Evolutionary conservation across 2,113 vertebrate species (phyloP), one percentile per base, ranked within the genome.

Genomic region (Prionailurus bengalensis): DNA sequence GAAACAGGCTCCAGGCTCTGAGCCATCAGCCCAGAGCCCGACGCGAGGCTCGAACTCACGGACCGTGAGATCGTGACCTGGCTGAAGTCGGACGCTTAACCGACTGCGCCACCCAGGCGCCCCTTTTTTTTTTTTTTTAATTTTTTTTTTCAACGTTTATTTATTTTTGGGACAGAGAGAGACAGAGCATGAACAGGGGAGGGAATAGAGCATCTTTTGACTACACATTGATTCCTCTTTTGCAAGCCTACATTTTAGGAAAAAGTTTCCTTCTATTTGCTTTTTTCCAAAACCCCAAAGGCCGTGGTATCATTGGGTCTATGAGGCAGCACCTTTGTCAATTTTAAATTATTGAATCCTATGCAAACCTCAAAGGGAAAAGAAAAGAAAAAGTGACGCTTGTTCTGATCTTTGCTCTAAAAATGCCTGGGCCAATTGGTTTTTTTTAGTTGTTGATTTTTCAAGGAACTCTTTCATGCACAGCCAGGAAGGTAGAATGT

Each of bases 271-370:
- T 83, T 96, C 96, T 94, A 55, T 81, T 97, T 87, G n/a, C 65
- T 82, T 96, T 68, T 55, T 55, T 63, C 42, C 79, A 78, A 92
- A 87, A 95, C 96, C 96, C 90, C 81, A 94, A 96, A 97, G 86
- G 58, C 65, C 63, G 71, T 25, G 23, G 70, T 96, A 51, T 70
- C 92, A 82, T 63, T 33, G 33, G 81, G 73, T 61, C n/a, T 66
- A 63, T 55, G 68, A 94, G 29, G 39, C 85, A 91, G 91, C 78
- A 88, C 66, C 89, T 91, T 97, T 97, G 97, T 96, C 92, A 68
- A 53, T 97, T 92, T 95, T 95, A 92, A 97, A 97, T 73, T 97
- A 97, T 36, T 93, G 81, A 94, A 91, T 95, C 89, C 93, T 83
- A 86, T 51, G 79, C 73, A 82, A 86, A 66, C 78, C 82, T 97